phyloP scores from a whole-genome alignment of 2,888 invertebrate genomes.

The Catocala sponsa region DNA sequence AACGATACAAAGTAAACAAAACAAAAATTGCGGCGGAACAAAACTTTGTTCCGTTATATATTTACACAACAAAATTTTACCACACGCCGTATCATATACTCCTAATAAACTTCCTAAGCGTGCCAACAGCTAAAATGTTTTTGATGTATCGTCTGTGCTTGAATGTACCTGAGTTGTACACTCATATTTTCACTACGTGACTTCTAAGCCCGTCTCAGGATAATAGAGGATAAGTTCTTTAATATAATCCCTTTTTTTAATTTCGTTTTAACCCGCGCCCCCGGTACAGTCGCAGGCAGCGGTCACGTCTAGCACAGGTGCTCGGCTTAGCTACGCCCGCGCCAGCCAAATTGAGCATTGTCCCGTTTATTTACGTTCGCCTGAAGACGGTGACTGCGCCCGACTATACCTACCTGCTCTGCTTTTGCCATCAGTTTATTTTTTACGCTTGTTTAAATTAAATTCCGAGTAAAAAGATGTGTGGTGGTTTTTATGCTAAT shows the following conservation, averaged over 20 bases:
- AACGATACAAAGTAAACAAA: slow-evolving; percentile 14
- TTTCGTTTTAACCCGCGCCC: slow-evolving; percentile 57
- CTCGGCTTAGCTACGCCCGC: slow-evolving; percentile 60
- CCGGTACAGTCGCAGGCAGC: slow-evolving; percentile 48
- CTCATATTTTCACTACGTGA: slow-evolving; percentile 56
- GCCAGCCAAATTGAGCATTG: slow-evolving; percentile 65
- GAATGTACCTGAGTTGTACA: slow-evolving; percentile 24
- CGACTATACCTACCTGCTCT: slow-evolving; percentile 43
- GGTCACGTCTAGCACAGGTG: slow-evolving; percentile 71
- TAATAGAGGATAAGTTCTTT: slow-evolving; percentile 56
- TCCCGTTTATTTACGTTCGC: slow-evolving; percentile 56
- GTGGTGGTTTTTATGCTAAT: slow-evolving; percentile 3
- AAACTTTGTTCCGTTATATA: slow-evolving; percentile 18
- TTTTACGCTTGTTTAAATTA: slow-evolving; percentile 15
- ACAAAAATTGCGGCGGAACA: slow-evolving; percentile 17
- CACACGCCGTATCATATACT: slow-evolving; percentile 13
- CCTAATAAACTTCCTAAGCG: slow-evolving; percentile 13
- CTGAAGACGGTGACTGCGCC: slow-evolving; percentile 38
- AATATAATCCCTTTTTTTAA: slow-evolving; percentile 60
- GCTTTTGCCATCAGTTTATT: slow-evolving; percentile 31
- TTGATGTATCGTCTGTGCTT: slow-evolving; percentile 17
- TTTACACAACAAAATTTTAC: slow-evolving; percentile 19
- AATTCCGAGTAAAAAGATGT: background rate
- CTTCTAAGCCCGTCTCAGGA: slow-evolving; percentile 52
- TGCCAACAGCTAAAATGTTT: slow-evolving; percentile 16